A percentile compares a stretch with the other conserved stretches of the same genome.
These are phyloP conservation scores for Ricordea florida DNA, from an alignment of 92 coral and sea anemone genomes.

Conservation along the genomic window DNA sequence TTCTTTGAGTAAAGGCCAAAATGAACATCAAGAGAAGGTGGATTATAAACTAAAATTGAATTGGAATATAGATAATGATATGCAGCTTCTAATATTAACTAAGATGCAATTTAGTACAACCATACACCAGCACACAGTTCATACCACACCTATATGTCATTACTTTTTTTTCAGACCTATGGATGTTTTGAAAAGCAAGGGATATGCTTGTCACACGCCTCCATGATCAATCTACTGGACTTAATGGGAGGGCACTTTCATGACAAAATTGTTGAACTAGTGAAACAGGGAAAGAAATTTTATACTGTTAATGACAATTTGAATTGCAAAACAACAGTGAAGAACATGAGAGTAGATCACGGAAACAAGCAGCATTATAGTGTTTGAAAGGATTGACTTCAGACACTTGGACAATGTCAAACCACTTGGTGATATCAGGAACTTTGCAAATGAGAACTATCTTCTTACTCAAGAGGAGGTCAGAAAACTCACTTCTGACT, in stretches of 20 bases:
- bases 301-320: slow-evolving; percentile 12
- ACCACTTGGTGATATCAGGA: slow-evolving; percentile 9
- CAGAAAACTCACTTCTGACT: not conserved
- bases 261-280: slow-evolving; percentile 13
- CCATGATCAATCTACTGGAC: slow-evolving; percentile 16
- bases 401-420: slow-evolving; percentile 10
- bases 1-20: no score
- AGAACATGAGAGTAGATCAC: slow-evolving; percentile 18
- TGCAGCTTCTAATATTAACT: no score
- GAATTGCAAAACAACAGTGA: slow-evolving; percentile 19
- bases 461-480: slow-evolving; percentile 12
- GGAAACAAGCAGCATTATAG: slow-evolving; percentile 28
- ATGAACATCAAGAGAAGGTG: no score
- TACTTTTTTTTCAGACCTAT: not conserved
- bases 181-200: slow-evolving; percentile 6
- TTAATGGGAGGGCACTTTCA: slow-evolving; percentile 20
- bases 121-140: no score
- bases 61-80: no score
- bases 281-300: slow-evolving; percentile 13
- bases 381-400: slow-evolving; percentile 14
- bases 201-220: not conserved
- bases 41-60: no score
- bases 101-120: no score
- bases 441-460: slow-evolving; percentile 11
- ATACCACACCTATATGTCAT: not conserved